These are phyloP conservation scores for Apoderus coryli DNA, from an alignment of 2,888 invertebrate genomes.

Conservation along the genomic window DNA sequence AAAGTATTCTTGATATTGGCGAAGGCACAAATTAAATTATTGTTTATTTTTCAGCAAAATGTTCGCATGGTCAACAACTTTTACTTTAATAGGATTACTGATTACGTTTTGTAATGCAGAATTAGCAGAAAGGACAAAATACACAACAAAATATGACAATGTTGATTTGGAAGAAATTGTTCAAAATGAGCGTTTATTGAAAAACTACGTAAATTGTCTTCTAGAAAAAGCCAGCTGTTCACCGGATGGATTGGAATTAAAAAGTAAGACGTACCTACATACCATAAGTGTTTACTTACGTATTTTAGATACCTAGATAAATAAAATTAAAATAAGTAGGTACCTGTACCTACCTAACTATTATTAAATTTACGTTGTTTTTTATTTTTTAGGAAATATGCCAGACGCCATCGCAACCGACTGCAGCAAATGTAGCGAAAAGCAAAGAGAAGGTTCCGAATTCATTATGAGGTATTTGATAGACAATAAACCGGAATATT, in stretches of 20 bases:
- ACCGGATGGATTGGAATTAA: constrained; percentile 46
- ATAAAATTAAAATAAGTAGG: not conserved
- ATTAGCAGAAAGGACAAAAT: constrained; percentile 28
- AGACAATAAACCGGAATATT: constrained; percentile 35
- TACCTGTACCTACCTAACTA: not conserved
- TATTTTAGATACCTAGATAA: not conserved
- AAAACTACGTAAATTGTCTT: constrained; percentile 53
- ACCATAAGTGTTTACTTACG: constrained; percentile 2
- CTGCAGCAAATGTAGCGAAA: constrained; percentile 51
- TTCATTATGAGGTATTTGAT: constrained; percentile 47
- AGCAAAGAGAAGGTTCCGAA: constrained; percentile 48
- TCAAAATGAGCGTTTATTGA: constrained; percentile 46
- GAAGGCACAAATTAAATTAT: too few relatives aligned
- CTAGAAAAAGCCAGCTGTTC: constrained; percentile 49
- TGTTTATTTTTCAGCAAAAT: too few relatives aligned
- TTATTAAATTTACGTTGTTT: constrained; percentile 3
- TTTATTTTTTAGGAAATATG: constrained; percentile 41
- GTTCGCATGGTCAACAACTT: too few relatives aligned
- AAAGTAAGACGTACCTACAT: constrained; percentile 31
- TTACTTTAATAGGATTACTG: too few relatives aligned
- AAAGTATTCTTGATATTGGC: too few relatives aligned
- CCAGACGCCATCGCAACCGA: constrained; percentile 56
- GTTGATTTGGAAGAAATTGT: constrained; percentile 54
- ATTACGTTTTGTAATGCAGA: not conserved
- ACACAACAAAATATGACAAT: constrained; percentile 56